Percentiles rank a stretch among this genome's conserved stretches.
Evolutionary conservation across 2,888 invertebrate genomes (phyloP).

Genomic region (Caenorhabditis afra): DNA sequence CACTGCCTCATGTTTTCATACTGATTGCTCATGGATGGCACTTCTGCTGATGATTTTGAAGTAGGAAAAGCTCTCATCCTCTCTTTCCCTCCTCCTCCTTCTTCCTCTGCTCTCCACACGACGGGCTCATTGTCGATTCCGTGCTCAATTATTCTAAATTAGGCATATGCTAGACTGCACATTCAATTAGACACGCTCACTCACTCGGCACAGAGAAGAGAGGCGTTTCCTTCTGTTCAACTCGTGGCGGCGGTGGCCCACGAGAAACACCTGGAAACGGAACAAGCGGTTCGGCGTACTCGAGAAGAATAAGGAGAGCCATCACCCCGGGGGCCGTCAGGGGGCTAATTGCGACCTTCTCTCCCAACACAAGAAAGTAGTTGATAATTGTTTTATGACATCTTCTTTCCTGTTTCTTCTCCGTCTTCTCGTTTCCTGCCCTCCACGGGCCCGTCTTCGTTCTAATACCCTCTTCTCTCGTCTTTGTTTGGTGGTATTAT

Average conservation of each 20-base stretch:
- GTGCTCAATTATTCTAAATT: slow-evolving; percentile 51
- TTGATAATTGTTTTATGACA: slow-evolving; percentile 46
- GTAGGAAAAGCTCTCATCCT: background rate
- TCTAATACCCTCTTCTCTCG: slow-evolving; percentile 16
- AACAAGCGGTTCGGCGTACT: background rate
- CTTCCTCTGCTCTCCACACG: slow-evolving; percentile 14
- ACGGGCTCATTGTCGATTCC: slow-evolving; percentile 35
- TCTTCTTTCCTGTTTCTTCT: slow-evolving; percentile 1
- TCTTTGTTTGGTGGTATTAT: slow-evolving; percentile 47
- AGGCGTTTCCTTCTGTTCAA: slow-evolving; percentile 2
- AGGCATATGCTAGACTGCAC: slow-evolving; percentile 46
- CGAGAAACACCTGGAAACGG: slow-evolving; percentile 1
- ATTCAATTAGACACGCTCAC: slow-evolving; percentile 41
- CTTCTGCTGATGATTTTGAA: background rate
- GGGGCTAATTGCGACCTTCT: slow-evolving; percentile 2
- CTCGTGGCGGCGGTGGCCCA: background rate
- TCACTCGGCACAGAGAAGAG: slow-evolving; percentile 6
- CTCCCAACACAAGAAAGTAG: slow-evolving; percentile 1
- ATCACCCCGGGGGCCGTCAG: background rate
- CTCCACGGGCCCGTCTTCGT: background rate
- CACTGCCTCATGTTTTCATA: slow-evolving; percentile 1
- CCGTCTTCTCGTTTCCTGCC: background rate
- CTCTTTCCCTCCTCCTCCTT: slow-evolving; percentile 10
- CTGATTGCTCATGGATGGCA: background rate
- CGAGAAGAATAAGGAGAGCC: background rate